A percentile compares a stretch with the other conserved stretches of the same genome.
These are phyloP conservation scores for Pollenia amentaria DNA, from an alignment of 2,888 invertebrate genomes.

Conservation along the genomic window DNA sequence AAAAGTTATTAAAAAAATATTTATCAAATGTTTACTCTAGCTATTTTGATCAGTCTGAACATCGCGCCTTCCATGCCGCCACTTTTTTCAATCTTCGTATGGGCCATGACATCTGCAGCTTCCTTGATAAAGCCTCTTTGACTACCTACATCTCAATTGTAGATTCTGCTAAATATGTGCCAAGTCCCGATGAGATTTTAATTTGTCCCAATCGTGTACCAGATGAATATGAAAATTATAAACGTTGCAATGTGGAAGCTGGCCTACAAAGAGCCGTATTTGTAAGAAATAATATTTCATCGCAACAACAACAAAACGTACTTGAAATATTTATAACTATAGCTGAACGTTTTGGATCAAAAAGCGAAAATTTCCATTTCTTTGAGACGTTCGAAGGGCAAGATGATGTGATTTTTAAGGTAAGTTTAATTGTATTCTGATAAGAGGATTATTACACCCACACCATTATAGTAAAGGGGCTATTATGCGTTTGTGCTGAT, in stretches of 20 bases:
- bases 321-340: constrained; percentile 68
- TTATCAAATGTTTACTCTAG: constrained; percentile 41
- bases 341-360: constrained; percentile 50
- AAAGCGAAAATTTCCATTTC: constrained; percentile 70
- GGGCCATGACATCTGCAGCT: constrained; percentile 73
- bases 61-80: constrained; percentile 75
- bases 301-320: not conserved
- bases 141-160: constrained; percentile 67
- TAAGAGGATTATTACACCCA: too few relatives aligned
- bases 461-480: too few relatives aligned
- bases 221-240: constrained; percentile 52
- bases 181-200: constrained; percentile 71
- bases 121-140: constrained; percentile 29
- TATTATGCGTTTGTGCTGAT: too few relatives aligned
- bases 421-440: constrained; percentile 50
- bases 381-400: constrained; percentile 70
- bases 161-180: constrained; percentile 70
- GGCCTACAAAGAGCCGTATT: constrained; percentile 73
- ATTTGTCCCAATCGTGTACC: constrained; percentile 72
- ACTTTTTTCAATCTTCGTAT: constrained; percentile 73
- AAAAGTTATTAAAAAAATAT: too few relatives aligned
- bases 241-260: constrained; percentile 74
- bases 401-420: constrained; percentile 75
- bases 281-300: constrained; percentile 20
- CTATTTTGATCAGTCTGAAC: constrained; percentile 60